Evolutionary conservation across 2,888 invertebrate species (phyloP).

Genomic region (Agriopis leucophaearia): DNA sequence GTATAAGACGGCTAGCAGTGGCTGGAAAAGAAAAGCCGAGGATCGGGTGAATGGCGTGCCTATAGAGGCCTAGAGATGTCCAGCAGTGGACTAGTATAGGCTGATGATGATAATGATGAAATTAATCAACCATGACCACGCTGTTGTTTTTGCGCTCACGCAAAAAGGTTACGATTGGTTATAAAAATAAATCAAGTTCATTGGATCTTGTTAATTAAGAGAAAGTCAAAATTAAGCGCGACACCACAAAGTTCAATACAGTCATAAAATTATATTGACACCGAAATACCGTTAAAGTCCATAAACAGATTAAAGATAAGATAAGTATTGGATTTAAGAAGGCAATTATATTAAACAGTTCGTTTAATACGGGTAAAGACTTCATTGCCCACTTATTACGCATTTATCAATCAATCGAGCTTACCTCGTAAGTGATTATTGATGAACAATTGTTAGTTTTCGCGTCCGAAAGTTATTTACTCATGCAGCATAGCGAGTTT

Average conservation of each 20-base stretch:
- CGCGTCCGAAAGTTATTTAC: too few relatives aligned
- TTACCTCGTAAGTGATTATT: too few relatives aligned
- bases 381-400: constrained; percentile 31
- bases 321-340: constrained; percentile 18
- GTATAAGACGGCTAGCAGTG: too few relatives aligned
- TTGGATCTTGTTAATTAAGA: constrained; percentile 35
- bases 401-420: too few relatives aligned
- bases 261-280: constrained; percentile 59
- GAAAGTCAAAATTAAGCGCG: constrained; percentile 37
- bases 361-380: constrained; percentile 30
- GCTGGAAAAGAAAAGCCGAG: too few relatives aligned
- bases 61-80: too few relatives aligned
- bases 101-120: too few relatives aligned
- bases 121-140: not conserved
- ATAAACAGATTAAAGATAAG: constrained; percentile 34
- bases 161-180: constrained; percentile 16
- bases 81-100: too few relatives aligned
- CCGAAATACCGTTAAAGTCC: constrained; percentile 46
- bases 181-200: constrained; percentile 32
- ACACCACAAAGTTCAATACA: constrained; percentile 55
- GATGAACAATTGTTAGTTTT: too few relatives aligned
- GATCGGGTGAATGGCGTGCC: too few relatives aligned
- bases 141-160: constrained; percentile 9
- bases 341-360: constrained; percentile 41
- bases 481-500: too few relatives aligned